Evolutionary conservation across 2,797 vertebrate genomes (phyloP).

Genomic region (Taenioides sp.): DNA sequence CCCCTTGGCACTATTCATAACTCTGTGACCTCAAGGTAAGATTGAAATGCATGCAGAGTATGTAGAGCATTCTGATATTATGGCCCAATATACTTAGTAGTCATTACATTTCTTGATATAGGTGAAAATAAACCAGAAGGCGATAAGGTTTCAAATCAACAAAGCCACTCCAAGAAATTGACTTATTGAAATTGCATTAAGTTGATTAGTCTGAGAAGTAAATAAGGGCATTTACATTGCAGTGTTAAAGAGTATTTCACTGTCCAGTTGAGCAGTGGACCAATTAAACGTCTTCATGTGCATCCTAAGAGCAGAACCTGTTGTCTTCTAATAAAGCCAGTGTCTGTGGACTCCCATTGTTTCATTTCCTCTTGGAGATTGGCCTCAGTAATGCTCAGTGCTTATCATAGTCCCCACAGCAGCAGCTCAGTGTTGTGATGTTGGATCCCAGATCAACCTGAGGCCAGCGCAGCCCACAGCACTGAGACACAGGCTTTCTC

Average conservation of each 20-base stretch:
- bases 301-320: conserved; percentile 67
- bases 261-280: conserved; percentile 65
- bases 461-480: conserved; percentile 45
- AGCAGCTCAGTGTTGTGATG: conserved; percentile 65
- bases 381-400: conserved; percentile 68
- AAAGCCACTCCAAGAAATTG: conserved; percentile 74
- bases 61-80: conserved; percentile 73
- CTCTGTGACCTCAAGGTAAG: conserved; percentile 71
- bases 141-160: conserved; percentile 72
- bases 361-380: conserved; percentile 79
- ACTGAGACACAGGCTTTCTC: conserved; percentile 30
- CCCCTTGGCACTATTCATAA: conserved; percentile 62
- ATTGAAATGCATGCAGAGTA: conserved; percentile 75
- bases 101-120: conserved; percentile 73
- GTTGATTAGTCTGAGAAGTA: conserved; percentile 73
- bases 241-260: conserved; percentile 70
- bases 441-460: conserved; percentile 70
- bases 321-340: conserved; percentile 76
- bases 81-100: conserved; percentile 77
- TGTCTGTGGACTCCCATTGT: conserved; percentile 71
- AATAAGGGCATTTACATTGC: conserved; percentile 65
- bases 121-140: conserved; percentile 69
- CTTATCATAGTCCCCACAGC: conserved; percentile 69
- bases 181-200: conserved; percentile 77
- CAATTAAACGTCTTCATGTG: conserved; percentile 75